Base-by-base conservation (phyloP, 2,888 invertebrate species). In the Amphimallon solstitiale region DNA sequence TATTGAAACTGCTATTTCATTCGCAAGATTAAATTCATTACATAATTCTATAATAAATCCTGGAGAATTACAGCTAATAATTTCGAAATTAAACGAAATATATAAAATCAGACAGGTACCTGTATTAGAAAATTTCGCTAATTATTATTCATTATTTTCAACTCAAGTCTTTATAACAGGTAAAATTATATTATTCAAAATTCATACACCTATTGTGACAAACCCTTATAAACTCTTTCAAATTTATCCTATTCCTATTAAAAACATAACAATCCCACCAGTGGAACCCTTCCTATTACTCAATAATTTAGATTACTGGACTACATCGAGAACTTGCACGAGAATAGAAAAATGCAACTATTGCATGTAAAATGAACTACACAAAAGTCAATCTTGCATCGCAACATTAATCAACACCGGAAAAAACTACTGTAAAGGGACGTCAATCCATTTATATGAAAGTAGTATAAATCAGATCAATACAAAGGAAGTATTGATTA, bases 221-320 rank as follows among this genome's bases (percentile, higher is more conserved):
- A 40, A 10, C 15, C 15, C 40, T 14, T 40, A 40, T 15, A 40
- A 40, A 40, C 15, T 14, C 15, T 40, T 40, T 40, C 40, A 40
- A 40, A 6, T 7, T n/a, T 40, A 40, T 12, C 40, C 10, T 40
- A 12, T 40, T 40, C 40, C 40, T 12, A 40, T 40, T 12, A 14
- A 12, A 6, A 40, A 40, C 12, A 40, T 40, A 4, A 12, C 15
- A 12, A 7, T n/a, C 15, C 12, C 12, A 40, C 40, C 40, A 6
- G 12, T 15, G n/a, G 40, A 40, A 40, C 9, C 40, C 12, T 40
- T 40, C 12, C 40, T 40, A 40, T 40, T 40, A 40, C 40, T 40
- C 40, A 21, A 49, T 21, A 49, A 49, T 14, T 21, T 21, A 17
- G 49, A 49, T 17, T 34, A 49, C 19, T 21, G 49, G 23, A 49